Evolutionary conservation across 2,888 invertebrate genomes (phyloP).

Genomic region (Lasioglossum vierecki): DNA sequence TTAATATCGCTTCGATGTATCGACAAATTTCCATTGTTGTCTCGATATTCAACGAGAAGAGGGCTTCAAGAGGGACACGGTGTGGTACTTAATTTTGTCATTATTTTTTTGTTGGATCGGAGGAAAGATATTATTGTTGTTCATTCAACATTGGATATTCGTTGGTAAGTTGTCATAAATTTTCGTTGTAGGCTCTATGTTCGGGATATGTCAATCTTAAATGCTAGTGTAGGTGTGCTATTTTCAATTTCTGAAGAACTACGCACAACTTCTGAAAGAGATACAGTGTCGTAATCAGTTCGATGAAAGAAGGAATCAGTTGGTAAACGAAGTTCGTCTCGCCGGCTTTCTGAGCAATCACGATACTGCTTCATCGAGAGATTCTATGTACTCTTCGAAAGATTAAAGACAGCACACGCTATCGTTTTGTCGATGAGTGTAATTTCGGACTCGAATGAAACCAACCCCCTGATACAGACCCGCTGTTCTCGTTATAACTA

Average conservation of each 20-base stretch:
- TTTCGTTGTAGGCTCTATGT: no score
- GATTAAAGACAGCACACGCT: not conserved
- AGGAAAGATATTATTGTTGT: no score
- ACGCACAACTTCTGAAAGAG: not conserved
- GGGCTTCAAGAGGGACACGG: no score
- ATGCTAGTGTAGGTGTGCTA: no score
- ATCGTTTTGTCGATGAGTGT: not conserved
- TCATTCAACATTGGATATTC: no score
- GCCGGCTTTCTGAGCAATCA: not conserved
- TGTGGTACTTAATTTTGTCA: no score
- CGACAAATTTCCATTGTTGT: not conserved
- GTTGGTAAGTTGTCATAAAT: no score
- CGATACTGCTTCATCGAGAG: not conserved
- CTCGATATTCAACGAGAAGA: no score
- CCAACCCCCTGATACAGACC: constrained; percentile 18
- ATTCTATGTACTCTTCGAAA: not conserved
- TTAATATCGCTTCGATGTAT: not conserved
- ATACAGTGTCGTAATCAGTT: not conserved
- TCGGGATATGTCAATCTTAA: no score
- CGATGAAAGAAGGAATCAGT: not conserved
- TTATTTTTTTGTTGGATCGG: no score
- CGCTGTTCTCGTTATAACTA: constrained; percentile 31
- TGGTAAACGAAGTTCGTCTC: not conserved
- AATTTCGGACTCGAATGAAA: constrained; percentile 54
- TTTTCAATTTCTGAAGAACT: not conserved